Base-by-base conservation (phyloP, 2,888 invertebrate species). In the Nematopogon swammerdamellus region DNA sequence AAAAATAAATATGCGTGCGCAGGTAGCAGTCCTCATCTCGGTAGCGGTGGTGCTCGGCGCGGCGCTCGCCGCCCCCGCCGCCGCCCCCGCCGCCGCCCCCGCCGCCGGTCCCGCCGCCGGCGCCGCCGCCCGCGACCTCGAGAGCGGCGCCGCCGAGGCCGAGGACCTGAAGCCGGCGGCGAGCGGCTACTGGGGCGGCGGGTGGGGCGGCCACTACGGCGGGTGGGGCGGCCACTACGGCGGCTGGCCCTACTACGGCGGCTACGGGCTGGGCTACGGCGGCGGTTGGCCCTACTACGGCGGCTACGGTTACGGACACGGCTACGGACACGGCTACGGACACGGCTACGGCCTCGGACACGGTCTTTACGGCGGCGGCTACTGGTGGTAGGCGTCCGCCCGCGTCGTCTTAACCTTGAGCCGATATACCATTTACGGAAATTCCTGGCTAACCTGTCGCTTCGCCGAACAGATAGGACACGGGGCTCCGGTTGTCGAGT, bases 121-220 rank as follows among this genome's bases (percentile, higher is more conserved):
- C 14, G 60, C 63, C 19, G 64, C n/a, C n/a, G n/a, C n/a, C n/a
- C n/a, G n/a, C n/a, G n/a, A n/a, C n/a, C n/a, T n/a, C n/a, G 67
- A 45, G 69, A n/a, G n/a, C n/a, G n/a, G n/a, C n/a, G n/a, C n/a
- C n/a, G 70, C 47, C 50, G 71, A 69, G 2, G 69, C 72, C 18
- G 73, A 70, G 14, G 79, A 79, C 54, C 59, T 80, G 1, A 72
- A 76, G 53, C 64, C 76, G 0, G 73, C 73, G 0, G 80, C 79
- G 0, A 68, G 77, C 0, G 70, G 70, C 51, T 77, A 70, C 64
- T 71, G 71, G 1, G 70, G 70, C 0, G 60, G 63, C 29, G 57
- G 55, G 45, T 50, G 25, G 17, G 48, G 43, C 43, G 43, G 16
- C 4, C 18, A 43, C 43, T 43, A 18, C 16, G 43, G 43, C 4